A percentile compares a stretch with the other conserved stretches of the same genome.
phyloP scores from a whole-genome alignment of 1,140 invertebrate genomes.

The Drosophila albomicans region DNA sequence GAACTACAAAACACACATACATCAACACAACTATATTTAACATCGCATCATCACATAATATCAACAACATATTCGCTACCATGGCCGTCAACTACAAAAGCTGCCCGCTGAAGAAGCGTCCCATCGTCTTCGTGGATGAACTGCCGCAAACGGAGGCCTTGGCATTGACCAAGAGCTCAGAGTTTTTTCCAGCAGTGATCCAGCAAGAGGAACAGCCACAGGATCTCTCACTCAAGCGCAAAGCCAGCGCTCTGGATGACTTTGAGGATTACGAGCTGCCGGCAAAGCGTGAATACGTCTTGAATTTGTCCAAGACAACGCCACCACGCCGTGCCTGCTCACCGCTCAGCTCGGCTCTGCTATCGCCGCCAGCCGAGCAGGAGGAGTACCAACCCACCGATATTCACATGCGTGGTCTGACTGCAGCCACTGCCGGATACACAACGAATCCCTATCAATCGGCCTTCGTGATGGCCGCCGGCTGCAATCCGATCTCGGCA shows the following conservation, averaged over 20 bases:
- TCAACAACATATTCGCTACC: conserved; percentile 21
- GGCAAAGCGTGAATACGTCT: conserved; percentile 73
- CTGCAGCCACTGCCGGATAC: conserved; percentile 64
- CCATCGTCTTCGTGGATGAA: conserved; percentile 88
- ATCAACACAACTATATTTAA: too few species aligned
- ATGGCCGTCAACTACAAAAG: conserved; percentile 90
- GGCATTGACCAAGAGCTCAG: conserved; percentile 65
- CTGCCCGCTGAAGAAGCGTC: conserved; percentile 95
- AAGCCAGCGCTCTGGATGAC: conserved; percentile 45
- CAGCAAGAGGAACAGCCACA: conserved; percentile 87
- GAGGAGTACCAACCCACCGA: conserved; percentile 68
- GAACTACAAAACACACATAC: conserved; percentile 14
- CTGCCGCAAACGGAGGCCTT: conserved; percentile 75
- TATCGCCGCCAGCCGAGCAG: conserved; percentile 64
- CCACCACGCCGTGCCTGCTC: conserved; percentile 39
- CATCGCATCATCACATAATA: conserved; percentile 4
- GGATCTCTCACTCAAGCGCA: conserved; percentile 86
- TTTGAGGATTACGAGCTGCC: conserved; percentile 66
- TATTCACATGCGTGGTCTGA: conserved; percentile 77
- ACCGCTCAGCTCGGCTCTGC: conserved; percentile 50
- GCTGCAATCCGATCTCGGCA: conserved; percentile 78
- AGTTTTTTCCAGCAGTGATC: conserved; percentile 25
- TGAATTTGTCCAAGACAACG: conserved; percentile 78
- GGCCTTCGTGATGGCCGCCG: conserved; percentile 78
- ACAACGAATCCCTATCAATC: conserved; percentile 78